A percentile compares a stretch with the other conserved stretches of the same genome.
phyloP scores from a whole-genome alignment of 2,888 invertebrate species.

The Arctia plantaginis region DNA sequence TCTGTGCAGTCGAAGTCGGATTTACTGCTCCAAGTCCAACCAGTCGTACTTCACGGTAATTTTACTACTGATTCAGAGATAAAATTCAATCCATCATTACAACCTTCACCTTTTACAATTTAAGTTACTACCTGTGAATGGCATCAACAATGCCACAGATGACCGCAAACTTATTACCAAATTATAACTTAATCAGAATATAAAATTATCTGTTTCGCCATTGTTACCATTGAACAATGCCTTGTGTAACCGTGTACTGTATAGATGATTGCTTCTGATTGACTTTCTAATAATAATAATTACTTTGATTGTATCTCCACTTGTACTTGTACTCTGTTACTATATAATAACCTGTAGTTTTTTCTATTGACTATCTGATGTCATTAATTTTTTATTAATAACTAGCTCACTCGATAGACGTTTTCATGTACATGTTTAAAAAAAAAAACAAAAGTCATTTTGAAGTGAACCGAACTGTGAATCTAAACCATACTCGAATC shows the following conservation, averaged over 20 bases:
- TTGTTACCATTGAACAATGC: conserved; percentile 46
- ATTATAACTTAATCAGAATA: conserved; percentile 43
- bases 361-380: too few relatives aligned
- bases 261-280: conserved; percentile 36
- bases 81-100: neutral
- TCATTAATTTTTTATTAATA: too few relatives aligned
- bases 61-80: neutral
- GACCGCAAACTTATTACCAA: conserved; percentile 39
- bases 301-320: conserved; percentile 25
- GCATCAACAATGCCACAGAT: conserved; percentile 24
- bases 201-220: conserved; percentile 36
- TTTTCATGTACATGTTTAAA: too few relatives aligned
- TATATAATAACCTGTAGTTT: too few relatives aligned
- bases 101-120: conserved; percentile 3
- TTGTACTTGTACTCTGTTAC: neutral
- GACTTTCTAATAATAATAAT: conserved; percentile 43
- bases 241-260: conserved; percentile 21
- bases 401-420: too few relatives aligned
- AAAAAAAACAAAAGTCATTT: too few relatives aligned
- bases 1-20: too few relatives aligned
- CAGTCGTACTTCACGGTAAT: neutral
- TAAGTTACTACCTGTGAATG: neutral
- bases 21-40: neutral
- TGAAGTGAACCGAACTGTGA: too few relatives aligned
- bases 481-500: too few relatives aligned